Conservation (phyloP, 2,888 invertebrate species). For the Agonum fuliginosum region DNA sequence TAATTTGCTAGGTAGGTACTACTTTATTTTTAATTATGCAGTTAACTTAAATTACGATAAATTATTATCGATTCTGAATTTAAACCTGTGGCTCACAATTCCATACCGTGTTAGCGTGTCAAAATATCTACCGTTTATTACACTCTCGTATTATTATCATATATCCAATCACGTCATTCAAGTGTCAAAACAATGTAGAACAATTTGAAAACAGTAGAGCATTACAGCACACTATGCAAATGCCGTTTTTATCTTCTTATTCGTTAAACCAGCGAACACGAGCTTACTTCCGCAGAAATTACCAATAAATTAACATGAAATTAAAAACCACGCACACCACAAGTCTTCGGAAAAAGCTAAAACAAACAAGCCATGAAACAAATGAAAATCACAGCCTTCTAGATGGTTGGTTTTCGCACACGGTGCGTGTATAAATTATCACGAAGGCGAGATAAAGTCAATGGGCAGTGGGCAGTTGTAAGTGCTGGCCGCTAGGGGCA, state of each 20-base stretch:
- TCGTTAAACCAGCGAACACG: slow-evolving; percentile 36
- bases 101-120: slow-evolving; percentile 5
- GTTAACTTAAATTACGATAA: background rate
- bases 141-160: slow-evolving; percentile 12
- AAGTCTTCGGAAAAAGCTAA: slow-evolving; percentile 21
- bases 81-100: slow-evolving; percentile 11
- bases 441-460: slow-evolving; percentile 19
- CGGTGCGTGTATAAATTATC: slow-evolving; percentile 40
- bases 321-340: slow-evolving; percentile 36
- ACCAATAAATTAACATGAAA: slow-evolving; percentile 45
- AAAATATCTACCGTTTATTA: slow-evolving; percentile 5
- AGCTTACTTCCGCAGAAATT: slow-evolving; percentile 29
- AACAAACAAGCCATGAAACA: slow-evolving; percentile 46
- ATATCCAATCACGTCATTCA: slow-evolving; percentile 33
- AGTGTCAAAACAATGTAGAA: slow-evolving; percentile 27
- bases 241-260: slow-evolving; percentile 39
- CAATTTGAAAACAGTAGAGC: slow-evolving; percentile 21
- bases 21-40: too few species aligned
- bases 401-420: slow-evolving; percentile 19
- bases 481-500: background rate
- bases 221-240: slow-evolving; percentile 21
- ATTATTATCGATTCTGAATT: background rate
- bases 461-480: slow-evolving; percentile 7
- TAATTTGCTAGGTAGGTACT: too few species aligned
- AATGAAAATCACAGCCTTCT: slow-evolving; percentile 48